Base-by-base conservation (phyloP, 37 sponge, comb jelly and placozoan genomes). In the Corticium candelabrum region DNA sequence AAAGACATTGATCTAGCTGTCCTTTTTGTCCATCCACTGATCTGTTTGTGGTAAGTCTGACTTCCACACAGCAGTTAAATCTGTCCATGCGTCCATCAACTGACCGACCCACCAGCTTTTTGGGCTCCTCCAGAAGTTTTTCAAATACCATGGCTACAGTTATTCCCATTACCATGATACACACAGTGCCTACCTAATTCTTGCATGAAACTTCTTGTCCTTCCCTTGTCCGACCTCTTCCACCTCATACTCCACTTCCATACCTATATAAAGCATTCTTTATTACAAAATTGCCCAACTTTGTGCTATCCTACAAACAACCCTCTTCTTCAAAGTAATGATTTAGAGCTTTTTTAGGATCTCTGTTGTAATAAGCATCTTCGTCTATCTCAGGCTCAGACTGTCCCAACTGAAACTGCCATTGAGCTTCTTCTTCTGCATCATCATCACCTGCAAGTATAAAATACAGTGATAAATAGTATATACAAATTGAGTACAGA, bases 251-350 rank as follows among this genome's bases (percentile, higher is more conserved):
- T 90, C 94, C 79, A 93, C 41, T 50, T 89, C 90, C 32, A 93
- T 57, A n/a, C 86, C 90, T 89, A 68, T 1, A 40, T 57, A 50
- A 78, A 35, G 35, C 4, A 39, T 4, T 29, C 5, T 7, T n/a
- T n/a, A 30, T 30, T 71, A n/a, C 5, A 37, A 35, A 3, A 40
- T 35, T 76, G 30, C n/a, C 31, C 36, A 27, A 34, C 77, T n/a
- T 34, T n/a, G 3, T 4, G 3, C 3, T 30, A 3, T 34, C 41
- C 4, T 3, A 11, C 43, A 29, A 5, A 3, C 77, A 40, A 85
- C 91, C 95, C 86, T 91, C 96, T 76, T 87, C 81, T 31, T 95
- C 96, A 82, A 95, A 91, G 84, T 83, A 95, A 38, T 85, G 83
- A 69, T 80, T 84, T 30, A 95, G 80, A 3, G 84, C 90, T 38